Percentiles rank a stretch among this genome's conserved stretches.
Conservation (phyloP, 2,888 invertebrate genomes). For the Drosophila ezoana region DNA sequence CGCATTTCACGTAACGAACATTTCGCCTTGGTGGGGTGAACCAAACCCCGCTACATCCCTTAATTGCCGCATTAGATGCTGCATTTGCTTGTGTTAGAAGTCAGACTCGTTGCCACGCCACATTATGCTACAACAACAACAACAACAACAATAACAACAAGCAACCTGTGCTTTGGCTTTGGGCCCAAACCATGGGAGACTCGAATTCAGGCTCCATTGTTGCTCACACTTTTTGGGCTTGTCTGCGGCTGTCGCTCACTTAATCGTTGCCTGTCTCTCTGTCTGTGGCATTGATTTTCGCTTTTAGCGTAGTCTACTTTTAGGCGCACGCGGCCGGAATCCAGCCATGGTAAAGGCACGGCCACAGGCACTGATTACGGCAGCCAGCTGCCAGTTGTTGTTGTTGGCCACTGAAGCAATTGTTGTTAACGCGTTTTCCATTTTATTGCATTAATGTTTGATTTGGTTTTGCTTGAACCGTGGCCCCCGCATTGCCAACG, state of each 20-base stretch:
- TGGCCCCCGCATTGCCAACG: neutral
- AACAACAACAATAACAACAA: slow-evolving; percentile 1
- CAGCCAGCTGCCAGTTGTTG: slow-evolving; percentile 38
- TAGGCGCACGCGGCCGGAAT: slow-evolving; percentile 46
- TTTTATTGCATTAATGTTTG: slow-evolving; percentile 83
- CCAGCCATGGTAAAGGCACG: slow-evolving; percentile 7
- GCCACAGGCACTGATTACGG: slow-evolving; percentile 46
- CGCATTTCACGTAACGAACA: slow-evolving; percentile 37
- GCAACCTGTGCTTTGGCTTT: slow-evolving; percentile 26
- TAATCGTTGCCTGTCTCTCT: slow-evolving; percentile 52
- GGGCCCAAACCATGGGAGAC: slow-evolving; percentile 13
- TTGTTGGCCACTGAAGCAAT: slow-evolving; percentile 68
- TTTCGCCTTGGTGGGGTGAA: slow-evolving; percentile 1
- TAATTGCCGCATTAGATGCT: slow-evolving; percentile 65
- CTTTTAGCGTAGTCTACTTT: slow-evolving; percentile 67
- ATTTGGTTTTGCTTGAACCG: slow-evolving; percentile 68
- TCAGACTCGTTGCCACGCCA: slow-evolving; percentile 52
- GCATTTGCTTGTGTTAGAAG: slow-evolving; percentile 52
- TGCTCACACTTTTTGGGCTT: slow-evolving; percentile 41
- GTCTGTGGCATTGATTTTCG: slow-evolving; percentile 70
- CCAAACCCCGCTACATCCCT: slow-evolving; percentile 38
- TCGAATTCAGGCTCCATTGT: slow-evolving; percentile 41
- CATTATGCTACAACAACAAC: slow-evolving; percentile 37
- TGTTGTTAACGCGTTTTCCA: slow-evolving; percentile 82
- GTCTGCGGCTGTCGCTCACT: slow-evolving; percentile 71